These are phyloP conservation scores for Riparia riparia DNA, from an alignment of 2,113 vertebrate species.

Conservation along the genomic window DNA sequence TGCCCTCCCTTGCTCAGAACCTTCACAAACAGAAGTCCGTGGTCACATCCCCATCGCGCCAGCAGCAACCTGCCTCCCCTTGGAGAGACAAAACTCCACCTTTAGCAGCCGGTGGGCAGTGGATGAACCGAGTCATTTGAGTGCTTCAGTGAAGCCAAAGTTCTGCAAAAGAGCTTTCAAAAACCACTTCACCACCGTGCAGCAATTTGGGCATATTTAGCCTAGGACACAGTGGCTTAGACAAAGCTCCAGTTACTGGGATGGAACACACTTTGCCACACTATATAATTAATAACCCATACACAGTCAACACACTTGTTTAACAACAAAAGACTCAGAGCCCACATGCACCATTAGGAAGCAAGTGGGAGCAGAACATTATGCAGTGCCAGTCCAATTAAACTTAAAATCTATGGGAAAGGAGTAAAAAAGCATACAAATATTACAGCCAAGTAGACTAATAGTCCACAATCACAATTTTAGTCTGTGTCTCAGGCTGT, in stretches of 20 bases:
- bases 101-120: background rate
- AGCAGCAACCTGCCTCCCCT: background rate
- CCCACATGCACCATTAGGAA: constrained; percentile 53
- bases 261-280: background rate
- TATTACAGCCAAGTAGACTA: constrained; percentile 67
- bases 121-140: background rate
- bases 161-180: background rate
- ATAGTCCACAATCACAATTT: constrained; percentile 63
- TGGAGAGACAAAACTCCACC: background rate
- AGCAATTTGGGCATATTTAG: background rate
- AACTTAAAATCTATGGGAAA: constrained; percentile 52
- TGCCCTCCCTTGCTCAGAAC: background rate
- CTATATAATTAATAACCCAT: constrained; percentile 16
- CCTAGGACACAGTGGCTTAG: background rate
- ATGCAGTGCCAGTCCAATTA: constrained; percentile 63
- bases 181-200: background rate
- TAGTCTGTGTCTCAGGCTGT: constrained; percentile 46
- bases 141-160: background rate
- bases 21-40: background rate
- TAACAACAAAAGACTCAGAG: constrained; percentile 31
- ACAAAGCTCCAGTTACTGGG: background rate
- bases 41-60: background rate
- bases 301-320: constrained; percentile 16
- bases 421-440: constrained; percentile 54
- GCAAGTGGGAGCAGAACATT: constrained; percentile 64